These are phyloP conservation scores for Sogatella furcifera DNA, from an alignment of 1,140 invertebrate genomes.

Conservation along the genomic window DNA sequence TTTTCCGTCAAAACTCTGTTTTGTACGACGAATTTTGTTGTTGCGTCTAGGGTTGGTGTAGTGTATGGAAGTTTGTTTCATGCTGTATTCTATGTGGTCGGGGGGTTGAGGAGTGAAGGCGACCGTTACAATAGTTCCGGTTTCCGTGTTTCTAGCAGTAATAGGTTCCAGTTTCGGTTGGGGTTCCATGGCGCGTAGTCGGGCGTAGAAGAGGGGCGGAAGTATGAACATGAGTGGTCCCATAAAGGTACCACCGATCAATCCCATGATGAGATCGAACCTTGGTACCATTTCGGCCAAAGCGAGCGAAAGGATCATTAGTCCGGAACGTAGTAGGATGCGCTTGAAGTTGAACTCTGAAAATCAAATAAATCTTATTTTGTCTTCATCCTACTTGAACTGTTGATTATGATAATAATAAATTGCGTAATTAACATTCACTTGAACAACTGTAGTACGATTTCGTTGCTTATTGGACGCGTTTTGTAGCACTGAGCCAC, in stretches of 20 bases:
- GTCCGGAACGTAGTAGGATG: conserved; percentile 54
- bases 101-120: background rate
- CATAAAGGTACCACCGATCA: conserved; percentile 74
- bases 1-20: background rate
- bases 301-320: conserved; percentile 60
- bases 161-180: background rate
- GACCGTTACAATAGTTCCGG: background rate
- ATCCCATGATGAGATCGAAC: conserved; percentile 80
- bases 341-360: conserved; percentile 70
- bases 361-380: no score
- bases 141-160: conserved; percentile 7
- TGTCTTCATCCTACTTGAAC: no score
- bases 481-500: background rate
- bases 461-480: background rate
- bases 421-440: background rate
- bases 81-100: background rate
- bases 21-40: background rate
- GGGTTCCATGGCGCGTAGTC: conserved; percentile 32
- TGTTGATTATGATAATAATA: background rate
- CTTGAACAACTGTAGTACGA: no score
- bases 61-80: background rate
- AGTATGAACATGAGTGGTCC: conserved; percentile 76
- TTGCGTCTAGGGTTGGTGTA: background rate
- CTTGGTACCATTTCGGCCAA: conserved; percentile 71
- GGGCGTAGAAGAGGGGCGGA: conserved; percentile 69